phyloP scores from a whole-genome alignment of 2,888 invertebrate species.

The Drosophila dives region DNA sequence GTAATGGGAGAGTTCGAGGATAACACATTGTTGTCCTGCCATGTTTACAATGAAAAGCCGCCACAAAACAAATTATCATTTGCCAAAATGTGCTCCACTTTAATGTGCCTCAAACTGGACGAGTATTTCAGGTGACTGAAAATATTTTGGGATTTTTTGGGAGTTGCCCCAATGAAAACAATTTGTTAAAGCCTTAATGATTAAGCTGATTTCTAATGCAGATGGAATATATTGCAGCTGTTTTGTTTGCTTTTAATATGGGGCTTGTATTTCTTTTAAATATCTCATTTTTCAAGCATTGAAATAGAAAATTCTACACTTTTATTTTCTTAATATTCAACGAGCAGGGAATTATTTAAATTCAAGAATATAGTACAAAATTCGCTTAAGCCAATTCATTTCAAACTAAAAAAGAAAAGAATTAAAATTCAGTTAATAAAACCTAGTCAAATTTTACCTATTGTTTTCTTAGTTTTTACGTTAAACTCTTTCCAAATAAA shows the following conservation, averaged over 20 bases:
- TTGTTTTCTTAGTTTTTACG: not conserved
- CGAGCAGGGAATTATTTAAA: not conserved
- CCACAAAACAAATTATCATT: conserved; percentile 42
- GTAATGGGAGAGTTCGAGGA: not conserved
- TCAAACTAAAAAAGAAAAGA: not conserved
- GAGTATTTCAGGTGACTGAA: not conserved
- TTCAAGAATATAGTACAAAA: not conserved
- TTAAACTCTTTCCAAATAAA: not conserved
- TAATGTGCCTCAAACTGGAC: conserved; percentile 17
- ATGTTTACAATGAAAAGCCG: conserved; percentile 43
- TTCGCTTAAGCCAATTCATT: not conserved
- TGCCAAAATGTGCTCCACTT: conserved; percentile 31
- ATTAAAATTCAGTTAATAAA: no score
- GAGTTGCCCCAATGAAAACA: not conserved
- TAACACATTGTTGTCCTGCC: conserved; percentile 34
- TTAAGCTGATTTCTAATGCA: not conserved
- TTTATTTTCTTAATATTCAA: not conserved
- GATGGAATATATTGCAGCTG: not conserved
- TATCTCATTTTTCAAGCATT: not conserved
- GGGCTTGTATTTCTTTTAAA: not conserved
- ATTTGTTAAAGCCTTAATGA: not conserved
- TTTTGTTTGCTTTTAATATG: not conserved
- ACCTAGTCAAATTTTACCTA: no score
- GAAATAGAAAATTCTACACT: not conserved
- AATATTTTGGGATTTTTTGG: not conserved